Base-by-base conservation (phyloP, 2,797 vertebrate genomes). In the Xyrichtys novacula region DNA sequence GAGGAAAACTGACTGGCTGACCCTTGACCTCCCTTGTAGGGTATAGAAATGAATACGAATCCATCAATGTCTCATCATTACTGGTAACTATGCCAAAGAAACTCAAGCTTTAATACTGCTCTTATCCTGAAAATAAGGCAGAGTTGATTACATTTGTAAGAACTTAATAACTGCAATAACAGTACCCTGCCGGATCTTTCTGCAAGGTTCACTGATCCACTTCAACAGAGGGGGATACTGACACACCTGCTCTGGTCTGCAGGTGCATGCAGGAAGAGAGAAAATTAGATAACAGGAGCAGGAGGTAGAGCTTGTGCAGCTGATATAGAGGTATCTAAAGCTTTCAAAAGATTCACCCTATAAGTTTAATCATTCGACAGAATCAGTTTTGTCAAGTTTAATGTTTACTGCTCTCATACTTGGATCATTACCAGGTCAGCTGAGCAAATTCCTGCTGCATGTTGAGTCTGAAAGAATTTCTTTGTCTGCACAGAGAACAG, bases 241-340 rank as follows among this genome's bases (percentile, higher is more conserved):
- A 83, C 66, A 76, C 88, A 89, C 76, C 88, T 86, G 88, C 71
- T 72, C 20, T 25, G 62, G 20, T 34, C 66, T 56, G 75, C 67
- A 89, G 85, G 87, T 91, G 89, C 81, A 83, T 34, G 36, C 46
- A 53, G 44, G 65, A 28, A 2, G 38, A 34, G 36, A 63, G 53
- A 34, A 15, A 3, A 36, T 36, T 14, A 36, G 32, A 11, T 9
- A 9, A n/a, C 32, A 34, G 32, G 32, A 11, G 38, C 16, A 7
- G 6, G 38, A 20, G 14, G n/a, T 2, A 14, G 3, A 36, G 34
- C 6, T 12, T 15, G 12, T 2, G 14, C 3, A n/a, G n/a, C n/a
- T n/a, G n/a, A n/a, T n/a, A n/a, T n/a, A n/a, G n/a, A n/a, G n/a
- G n/a, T n/a, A n/a, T n/a, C n/a, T n/a, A n/a, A n/a, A n/a, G n/a